A percentile compares a stretch with the other conserved stretches of the same genome.
Evolutionary conservation across 2,888 invertebrate species (phyloP).

Genomic region (Isotomurus palustris): DNA sequence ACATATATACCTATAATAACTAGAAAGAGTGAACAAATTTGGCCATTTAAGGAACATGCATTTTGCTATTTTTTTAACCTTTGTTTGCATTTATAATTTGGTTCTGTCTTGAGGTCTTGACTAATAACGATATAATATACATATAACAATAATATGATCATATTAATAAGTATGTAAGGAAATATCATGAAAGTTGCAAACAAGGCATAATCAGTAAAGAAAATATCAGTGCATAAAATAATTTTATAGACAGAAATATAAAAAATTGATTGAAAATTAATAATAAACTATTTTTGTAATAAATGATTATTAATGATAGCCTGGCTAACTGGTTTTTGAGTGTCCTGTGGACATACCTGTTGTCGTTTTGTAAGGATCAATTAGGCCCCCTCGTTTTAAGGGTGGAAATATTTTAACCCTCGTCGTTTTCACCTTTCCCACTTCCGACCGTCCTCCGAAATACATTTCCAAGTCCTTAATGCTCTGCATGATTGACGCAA

Average conservation of each 20-base stretch:
- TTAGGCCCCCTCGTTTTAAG: slow-evolving; percentile 73
- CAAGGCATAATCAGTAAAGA: no score
- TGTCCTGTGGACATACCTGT: slow-evolving; percentile 72
- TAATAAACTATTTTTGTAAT: background rate
- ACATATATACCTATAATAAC: no score
- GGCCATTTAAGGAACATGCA: no score
- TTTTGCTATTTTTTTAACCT: no score
- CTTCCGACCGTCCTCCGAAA: slow-evolving; percentile 65
- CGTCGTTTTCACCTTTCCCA: slow-evolving; percentile 58
- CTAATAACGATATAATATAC: no score
- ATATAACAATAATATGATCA: no score
- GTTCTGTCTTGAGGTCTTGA: no score
- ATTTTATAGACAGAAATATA: background rate
- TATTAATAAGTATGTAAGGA: no score
- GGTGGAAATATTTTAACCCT: slow-evolving; percentile 67
- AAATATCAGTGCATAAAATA: background rate
- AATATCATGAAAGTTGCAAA: no score
- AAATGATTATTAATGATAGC: background rate
- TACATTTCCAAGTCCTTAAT: slow-evolving; percentile 71
- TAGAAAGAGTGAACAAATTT: no score
- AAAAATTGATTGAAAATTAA: slow-evolving; percentile 1
- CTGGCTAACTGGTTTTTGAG: background rate
- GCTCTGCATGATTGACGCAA: no score
- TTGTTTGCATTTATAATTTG: no score
- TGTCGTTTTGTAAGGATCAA: slow-evolving; percentile 79